These are phyloP conservation scores for Prunella fulvescens DNA, from an alignment of 2,113 vertebrate genomes.

Conservation along the genomic window DNA sequence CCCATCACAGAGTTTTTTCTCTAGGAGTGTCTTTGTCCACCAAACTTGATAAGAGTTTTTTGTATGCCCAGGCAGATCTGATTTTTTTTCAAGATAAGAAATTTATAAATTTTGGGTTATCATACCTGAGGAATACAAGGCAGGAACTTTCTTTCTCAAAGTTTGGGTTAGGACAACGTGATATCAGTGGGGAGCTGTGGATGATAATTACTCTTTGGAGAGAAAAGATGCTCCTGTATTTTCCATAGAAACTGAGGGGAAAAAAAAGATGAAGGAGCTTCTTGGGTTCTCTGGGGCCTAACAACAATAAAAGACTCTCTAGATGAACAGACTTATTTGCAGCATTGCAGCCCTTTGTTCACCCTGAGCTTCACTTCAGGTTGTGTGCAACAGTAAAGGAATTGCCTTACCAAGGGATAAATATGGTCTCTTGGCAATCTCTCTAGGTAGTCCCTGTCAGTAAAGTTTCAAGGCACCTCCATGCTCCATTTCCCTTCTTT, in stretches of 20 bases:
- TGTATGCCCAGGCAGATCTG: neutral
- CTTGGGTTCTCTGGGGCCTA: neutral
- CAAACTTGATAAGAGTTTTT: neutral
- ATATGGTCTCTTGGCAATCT: neutral
- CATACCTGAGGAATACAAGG: neutral
- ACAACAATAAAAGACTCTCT: neutral
- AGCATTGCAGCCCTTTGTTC: neutral
- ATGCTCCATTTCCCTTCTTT: rapidly evolving
- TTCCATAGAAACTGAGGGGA: neutral
- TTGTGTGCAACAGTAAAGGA: neutral
- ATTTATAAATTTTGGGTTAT: neutral
- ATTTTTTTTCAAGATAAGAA: neutral
- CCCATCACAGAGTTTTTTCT: neutral
- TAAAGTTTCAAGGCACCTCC: neutral
- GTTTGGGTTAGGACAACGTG: neutral
- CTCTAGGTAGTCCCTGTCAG: neutral
- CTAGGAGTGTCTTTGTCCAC: neutral
- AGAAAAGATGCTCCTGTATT: neutral
- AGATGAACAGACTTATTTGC: neutral
- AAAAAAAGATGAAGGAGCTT: neutral
- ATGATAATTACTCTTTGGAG: neutral
- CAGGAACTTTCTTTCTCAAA: neutral
- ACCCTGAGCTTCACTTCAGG: neutral
- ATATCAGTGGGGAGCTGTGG: neutral
- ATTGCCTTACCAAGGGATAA: neutral